Evolutionary conservation across 2,113 vertebrate genomes (phyloP), one percentile per base, ranked within the genome.

Genomic region (Larimichthys crocea): DNA sequence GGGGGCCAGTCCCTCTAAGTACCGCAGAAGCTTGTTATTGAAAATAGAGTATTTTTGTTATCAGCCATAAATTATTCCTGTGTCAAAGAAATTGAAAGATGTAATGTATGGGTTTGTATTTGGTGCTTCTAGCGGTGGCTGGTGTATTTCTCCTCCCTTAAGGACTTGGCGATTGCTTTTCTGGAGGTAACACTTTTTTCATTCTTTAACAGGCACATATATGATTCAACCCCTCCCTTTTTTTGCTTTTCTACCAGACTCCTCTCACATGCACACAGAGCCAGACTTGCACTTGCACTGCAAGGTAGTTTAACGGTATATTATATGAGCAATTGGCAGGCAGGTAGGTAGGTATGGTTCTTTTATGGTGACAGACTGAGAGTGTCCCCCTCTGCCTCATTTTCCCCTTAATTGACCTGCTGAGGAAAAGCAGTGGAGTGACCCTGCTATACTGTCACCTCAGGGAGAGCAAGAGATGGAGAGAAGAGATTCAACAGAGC

Each of bases 31-130:
- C 91, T 91, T 93, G 88, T 92, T 93, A 86, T 93, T 91, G 77
- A 87, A 91, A 92, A 93, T 90, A 86, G 81, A 88, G 86, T 82
- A 82, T 93, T 92, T 91, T 91, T 93, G 89, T 94, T 94, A 91
- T 91, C 88, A 76, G 31, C 69, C 81, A 91, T 93, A 92, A 92
- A 92, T 92, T 90, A 91, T 90, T 90, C 81, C 81, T 59, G 79
- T 83, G 84, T 91, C 89, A 92, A 89, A 90, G 76, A 88, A 93
- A 91, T 88, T 86, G 82, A 60, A 48, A 70, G 62, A 48, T 79
- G 40, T 89, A 86, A 91, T 91, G 85, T 88, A 90, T 90, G 82
- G 80, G 70, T 62, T 29, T 71, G 53, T 75, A 66, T 90, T 83
- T 82, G 74, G 79, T 68, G 62, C 80, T 73, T 65, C 63, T 56